Percentiles rank a stretch among this genome's conserved stretches.
phyloP scores from a whole-genome alignment of 2,888 invertebrate genomes.

The Nematopogon swammerdamellus region DNA sequence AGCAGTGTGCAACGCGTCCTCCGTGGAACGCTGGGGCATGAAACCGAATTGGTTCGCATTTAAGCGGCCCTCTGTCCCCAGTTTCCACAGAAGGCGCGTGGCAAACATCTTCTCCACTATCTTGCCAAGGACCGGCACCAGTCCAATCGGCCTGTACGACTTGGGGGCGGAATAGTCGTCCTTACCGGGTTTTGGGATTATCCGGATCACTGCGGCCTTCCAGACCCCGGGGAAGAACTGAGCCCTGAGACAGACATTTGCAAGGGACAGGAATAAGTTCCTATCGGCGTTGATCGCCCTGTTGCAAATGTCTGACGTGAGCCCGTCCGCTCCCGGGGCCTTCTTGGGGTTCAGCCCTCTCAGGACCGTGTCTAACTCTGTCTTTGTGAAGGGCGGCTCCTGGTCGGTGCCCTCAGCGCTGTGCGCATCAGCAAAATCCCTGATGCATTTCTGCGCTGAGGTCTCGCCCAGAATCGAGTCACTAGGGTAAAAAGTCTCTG shows the following conservation, averaged over 20 bases:
- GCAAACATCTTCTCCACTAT: constrained; percentile 1
- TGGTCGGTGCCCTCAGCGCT: background rate
- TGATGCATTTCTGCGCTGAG: constrained; percentile 2
- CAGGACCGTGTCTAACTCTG: constrained; percentile 5
- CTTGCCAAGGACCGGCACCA: background rate
- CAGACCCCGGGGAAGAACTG: constrained; percentile 6
- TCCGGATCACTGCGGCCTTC: constrained; percentile 7
- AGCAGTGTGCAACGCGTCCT: constrained; percentile 11
- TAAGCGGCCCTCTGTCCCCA: constrained; percentile 3
- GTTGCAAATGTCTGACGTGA: constrained; percentile 12
- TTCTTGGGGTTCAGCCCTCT: constrained; percentile 9
- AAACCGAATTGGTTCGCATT: constrained; percentile 10
- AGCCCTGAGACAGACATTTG: constrained; percentile 5
- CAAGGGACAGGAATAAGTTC: background rate
- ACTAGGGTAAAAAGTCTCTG: background rate
- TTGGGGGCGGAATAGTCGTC: constrained; percentile 2
- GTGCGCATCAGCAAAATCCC: background rate
- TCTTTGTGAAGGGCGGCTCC: constrained; percentile 8
- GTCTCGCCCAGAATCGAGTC: constrained; percentile 7
- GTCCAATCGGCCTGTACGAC: background rate
- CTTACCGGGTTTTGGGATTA: constrained; percentile 7
- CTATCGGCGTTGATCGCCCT: background rate
- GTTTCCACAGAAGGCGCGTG: constrained; percentile 7
- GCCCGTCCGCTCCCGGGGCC: constrained; percentile 12
- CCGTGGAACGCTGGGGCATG: constrained; percentile 11